Conservation (phyloP, 2,113 vertebrate species). For the Azemiops feae region DNA sequence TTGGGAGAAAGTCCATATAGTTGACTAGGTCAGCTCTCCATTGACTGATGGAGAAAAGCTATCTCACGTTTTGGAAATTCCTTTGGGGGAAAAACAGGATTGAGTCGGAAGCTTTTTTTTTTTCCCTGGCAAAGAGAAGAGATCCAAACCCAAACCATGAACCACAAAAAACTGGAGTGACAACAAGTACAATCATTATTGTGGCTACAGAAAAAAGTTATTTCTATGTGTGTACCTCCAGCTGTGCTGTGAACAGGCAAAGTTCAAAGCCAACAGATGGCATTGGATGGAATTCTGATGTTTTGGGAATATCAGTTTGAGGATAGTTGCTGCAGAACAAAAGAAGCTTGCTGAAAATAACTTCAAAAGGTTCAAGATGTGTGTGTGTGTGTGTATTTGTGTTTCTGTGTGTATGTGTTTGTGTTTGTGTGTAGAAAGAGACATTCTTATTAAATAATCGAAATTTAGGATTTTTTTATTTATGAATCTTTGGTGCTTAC, state of each 20-base stretch:
- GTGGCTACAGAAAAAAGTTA: neutral
- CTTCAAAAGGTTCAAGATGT: neutral
- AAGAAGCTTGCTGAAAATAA: neutral
- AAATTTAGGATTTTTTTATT: neutral
- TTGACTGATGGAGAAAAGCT: neutral
- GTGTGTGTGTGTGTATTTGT: neutral
- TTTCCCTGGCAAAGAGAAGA: neutral
- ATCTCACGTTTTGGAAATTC: neutral
- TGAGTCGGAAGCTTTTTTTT: neutral
- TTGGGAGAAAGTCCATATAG: neutral
- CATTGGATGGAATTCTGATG: neutral
- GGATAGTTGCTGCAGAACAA: neutral
- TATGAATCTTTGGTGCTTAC: slow-evolving; percentile 10
- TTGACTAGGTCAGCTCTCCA: neutral
- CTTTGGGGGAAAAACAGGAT: neutral
- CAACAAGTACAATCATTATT: neutral
- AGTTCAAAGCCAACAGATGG: neutral
- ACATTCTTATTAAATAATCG: slow-evolving; percentile 9
- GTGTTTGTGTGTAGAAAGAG: neutral
- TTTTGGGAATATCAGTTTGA: neutral
- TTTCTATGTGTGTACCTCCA: neutral
- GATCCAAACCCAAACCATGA: neutral
- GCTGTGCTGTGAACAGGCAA: neutral
- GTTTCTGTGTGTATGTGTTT: slow-evolving; percentile 3
- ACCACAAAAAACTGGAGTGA: neutral